phyloP scores from a whole-genome alignment of 1,140 invertebrate species.

The Heliothis subflexa region DNA sequence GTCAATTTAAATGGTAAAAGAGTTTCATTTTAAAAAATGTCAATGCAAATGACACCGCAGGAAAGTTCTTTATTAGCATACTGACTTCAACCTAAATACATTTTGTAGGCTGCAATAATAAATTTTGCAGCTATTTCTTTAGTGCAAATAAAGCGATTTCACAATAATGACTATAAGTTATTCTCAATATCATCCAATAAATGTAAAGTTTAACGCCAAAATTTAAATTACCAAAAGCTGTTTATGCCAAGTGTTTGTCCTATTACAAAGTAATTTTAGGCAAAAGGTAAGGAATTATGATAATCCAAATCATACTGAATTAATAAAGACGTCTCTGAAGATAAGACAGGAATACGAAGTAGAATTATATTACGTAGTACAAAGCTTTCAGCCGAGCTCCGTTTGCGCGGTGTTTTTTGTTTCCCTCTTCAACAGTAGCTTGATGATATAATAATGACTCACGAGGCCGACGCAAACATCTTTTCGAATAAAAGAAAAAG shows the following conservation, averaged over 20 bases:
- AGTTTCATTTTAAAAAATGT: constrained; percentile 77
- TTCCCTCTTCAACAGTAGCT: constrained; percentile 31
- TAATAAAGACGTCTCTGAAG: constrained; percentile 85
- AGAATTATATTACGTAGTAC: constrained; percentile 46
- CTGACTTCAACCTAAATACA: constrained; percentile 21
- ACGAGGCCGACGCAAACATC: constrained; percentile 28
- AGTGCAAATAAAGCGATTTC: background rate
- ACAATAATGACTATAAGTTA: background rate
- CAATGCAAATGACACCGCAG: constrained; percentile 61
- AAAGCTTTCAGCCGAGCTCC: constrained; percentile 38
- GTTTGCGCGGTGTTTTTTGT: constrained; percentile 37
- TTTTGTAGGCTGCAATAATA: constrained; percentile 4
- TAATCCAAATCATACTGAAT: constrained; percentile 51
- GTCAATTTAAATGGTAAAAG: constrained; percentile 83
- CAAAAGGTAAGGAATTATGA: constrained; percentile 51
- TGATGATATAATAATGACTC: constrained; percentile 46
- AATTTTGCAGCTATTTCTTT: constrained; percentile 2
- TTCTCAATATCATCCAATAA: constrained; percentile 31
- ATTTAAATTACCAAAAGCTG: constrained; percentile 40
- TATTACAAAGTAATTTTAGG: constrained; percentile 48
- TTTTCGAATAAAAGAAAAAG: constrained; percentile 30
- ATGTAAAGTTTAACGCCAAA: constrained; percentile 35
- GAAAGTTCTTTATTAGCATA: constrained; percentile 42
- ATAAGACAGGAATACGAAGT: constrained; percentile 74
- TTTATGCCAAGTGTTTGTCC: constrained; percentile 48